phyloP scores from a whole-genome alignment of 2,797 vertebrate species.

The Hemitrygon akajei region DNA sequence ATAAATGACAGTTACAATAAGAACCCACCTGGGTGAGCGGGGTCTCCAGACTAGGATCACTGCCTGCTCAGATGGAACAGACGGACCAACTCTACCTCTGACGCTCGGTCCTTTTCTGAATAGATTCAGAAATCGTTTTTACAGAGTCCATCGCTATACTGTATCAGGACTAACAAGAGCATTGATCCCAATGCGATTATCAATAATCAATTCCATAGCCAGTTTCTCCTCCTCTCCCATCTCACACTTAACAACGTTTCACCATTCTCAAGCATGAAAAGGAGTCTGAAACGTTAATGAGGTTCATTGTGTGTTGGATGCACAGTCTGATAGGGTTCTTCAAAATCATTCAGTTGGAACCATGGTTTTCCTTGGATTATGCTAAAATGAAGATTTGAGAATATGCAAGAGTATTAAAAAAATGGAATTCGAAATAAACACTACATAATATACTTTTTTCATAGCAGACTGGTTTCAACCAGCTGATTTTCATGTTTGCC shows the following conservation, averaged over 20 bases:
- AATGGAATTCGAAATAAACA: neutral
- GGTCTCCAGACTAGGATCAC: neutral
- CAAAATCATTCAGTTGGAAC: neutral
- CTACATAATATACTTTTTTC: neutral
- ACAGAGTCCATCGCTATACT: neutral
- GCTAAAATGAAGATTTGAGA: neutral
- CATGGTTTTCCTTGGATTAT: neutral
- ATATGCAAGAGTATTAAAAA: no score
- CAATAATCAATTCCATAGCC: slow-evolving; percentile 12
- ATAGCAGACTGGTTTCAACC: neutral
- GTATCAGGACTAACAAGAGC: neutral
- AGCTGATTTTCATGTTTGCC: neutral
- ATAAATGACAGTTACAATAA: no score
- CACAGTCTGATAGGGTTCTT: neutral
- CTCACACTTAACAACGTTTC: neutral
- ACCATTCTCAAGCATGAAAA: slow-evolving; percentile 22
- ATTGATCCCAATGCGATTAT: neutral
- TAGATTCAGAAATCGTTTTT: neutral
- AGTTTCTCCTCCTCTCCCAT: neutral
- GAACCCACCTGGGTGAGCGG: neutral
- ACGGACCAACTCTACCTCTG: slow-evolving; percentile 4
- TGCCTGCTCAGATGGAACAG: slow-evolving; percentile 6
- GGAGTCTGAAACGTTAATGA: neutral
- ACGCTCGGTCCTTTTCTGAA: slow-evolving; percentile 1
- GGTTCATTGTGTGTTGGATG: neutral